Conservation (phyloP, 2,797 vertebrate species). For the Neopelma chrysocephalum region DNA sequence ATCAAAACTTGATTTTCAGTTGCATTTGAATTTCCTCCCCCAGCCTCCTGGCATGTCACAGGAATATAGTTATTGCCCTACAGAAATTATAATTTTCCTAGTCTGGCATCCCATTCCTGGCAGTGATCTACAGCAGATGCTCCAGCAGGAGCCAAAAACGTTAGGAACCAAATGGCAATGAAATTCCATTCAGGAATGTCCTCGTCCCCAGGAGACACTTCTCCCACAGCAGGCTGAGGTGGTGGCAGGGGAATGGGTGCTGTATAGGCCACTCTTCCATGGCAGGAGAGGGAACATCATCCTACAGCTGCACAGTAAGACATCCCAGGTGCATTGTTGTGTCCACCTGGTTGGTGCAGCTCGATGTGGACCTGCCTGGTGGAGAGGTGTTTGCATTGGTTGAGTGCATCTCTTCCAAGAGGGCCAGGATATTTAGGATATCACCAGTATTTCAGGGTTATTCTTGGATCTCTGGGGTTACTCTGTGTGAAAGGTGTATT, state of each 20-base stretch:
- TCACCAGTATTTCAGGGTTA: background rate
- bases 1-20: background rate
- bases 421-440: background rate
- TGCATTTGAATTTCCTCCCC: background rate
- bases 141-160: constrained; percentile 4
- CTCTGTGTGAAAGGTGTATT: background rate
- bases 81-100: constrained; percentile 32
- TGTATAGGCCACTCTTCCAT: accelerated
- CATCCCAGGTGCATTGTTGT: accelerated
- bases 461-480: background rate
- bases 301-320: background rate
- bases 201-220: background rate
- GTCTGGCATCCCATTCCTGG: constrained; percentile 3
- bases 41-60: background rate
- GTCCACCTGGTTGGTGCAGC: background rate
- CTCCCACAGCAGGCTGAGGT: background rate
- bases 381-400: accelerated
- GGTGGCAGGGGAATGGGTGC: background rate
- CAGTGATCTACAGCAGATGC: constrained; percentile 38
- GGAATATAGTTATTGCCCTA: background rate
- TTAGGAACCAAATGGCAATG: background rate
- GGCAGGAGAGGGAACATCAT: background rate
- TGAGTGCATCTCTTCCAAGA: background rate
- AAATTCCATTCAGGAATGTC: background rate
- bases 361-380: background rate